A percentile compares a stretch with the other conserved stretches of the same genome.
phyloP scores from a whole-genome alignment of 2,888 invertebrate genomes.

The Ramazzottius varieornatus region DNA sequence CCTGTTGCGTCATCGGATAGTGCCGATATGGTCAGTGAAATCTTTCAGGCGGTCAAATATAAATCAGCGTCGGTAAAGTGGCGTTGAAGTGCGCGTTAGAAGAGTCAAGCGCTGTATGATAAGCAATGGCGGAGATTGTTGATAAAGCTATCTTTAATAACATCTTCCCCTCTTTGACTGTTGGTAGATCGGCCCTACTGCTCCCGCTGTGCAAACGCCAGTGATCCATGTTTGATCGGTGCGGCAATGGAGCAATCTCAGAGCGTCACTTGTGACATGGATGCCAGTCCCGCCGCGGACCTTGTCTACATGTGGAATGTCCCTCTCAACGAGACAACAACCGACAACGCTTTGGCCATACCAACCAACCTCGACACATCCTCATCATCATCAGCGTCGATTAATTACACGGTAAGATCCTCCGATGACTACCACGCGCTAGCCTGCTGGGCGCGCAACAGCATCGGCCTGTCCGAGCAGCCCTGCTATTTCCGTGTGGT shows the following conservation, averaged over 20 bases:
- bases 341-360: neutral
- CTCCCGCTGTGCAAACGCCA: slow-evolving; percentile 1
- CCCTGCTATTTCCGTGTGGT: neutral
- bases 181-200: neutral
- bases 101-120: no score
- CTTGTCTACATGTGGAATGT: neutral
- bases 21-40: no score
- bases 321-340: neutral
- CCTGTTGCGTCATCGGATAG: no score
- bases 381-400: neutral
- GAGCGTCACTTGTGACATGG: neutral
- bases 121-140: no score
- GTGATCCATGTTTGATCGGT: neutral
- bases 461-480: neutral
- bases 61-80: no score
- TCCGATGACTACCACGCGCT: neutral
- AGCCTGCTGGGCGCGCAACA: neutral
- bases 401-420: slow-evolving; percentile 1
- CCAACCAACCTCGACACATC: neutral
- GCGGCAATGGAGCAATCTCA: neutral
- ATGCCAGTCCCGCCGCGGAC: neutral
- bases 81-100: no score
- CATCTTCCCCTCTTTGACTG: no score
- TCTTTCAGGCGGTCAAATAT: no score
- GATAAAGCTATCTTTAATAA: no score